Evolutionary conservation across 2,888 invertebrate genomes (phyloP).

Genomic region (Rhogogaster chlorosoma): DNA sequence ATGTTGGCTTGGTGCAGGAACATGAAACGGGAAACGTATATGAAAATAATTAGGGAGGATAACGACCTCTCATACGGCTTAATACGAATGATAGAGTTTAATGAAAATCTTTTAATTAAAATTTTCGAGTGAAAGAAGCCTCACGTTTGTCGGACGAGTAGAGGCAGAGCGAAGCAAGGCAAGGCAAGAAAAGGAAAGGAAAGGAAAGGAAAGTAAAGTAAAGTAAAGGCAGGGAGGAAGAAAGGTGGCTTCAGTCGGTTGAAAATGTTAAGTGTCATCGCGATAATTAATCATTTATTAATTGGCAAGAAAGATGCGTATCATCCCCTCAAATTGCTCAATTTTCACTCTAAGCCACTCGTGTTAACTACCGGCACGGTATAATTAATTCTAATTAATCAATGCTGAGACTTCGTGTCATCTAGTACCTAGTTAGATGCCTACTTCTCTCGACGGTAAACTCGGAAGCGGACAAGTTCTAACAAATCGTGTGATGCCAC

Average conservation of each 20-base stretch:
- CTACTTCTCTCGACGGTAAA: constrained; percentile 25
- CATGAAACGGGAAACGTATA: constrained; percentile 16
- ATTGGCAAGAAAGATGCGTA: constrained; percentile 73
- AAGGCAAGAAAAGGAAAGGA: neutral
- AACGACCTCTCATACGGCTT: constrained; percentile 31
- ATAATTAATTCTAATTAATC: constrained; percentile 73
- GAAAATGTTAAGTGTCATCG: constrained; percentile 68
- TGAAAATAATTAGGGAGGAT: constrained; percentile 42
- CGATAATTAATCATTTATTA: constrained; percentile 74
- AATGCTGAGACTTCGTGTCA: constrained; percentile 59
- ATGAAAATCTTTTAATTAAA: constrained; percentile 51
- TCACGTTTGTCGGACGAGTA: neutral
- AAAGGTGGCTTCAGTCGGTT: constrained; percentile 28
- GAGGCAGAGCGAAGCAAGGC: neutral
- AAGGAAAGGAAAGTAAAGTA: neutral
- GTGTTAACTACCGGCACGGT: constrained; percentile 51
- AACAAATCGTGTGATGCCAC: constrained; percentile 6
- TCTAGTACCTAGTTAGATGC: constrained; percentile 39
- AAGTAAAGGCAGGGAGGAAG: constrained; percentile 15
- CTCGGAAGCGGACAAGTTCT: constrained; percentile 15
- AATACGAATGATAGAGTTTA: constrained; percentile 40
- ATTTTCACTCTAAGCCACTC: constrained; percentile 59
- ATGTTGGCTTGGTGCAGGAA: neutral
- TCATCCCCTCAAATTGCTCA: constrained; percentile 70
- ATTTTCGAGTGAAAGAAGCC: constrained; percentile 47